Evolutionary conservation across 1,140 invertebrate genomes (phyloP), one percentile per base, ranked within the genome.

Genomic region (Scaptomyza pallida): DNA sequence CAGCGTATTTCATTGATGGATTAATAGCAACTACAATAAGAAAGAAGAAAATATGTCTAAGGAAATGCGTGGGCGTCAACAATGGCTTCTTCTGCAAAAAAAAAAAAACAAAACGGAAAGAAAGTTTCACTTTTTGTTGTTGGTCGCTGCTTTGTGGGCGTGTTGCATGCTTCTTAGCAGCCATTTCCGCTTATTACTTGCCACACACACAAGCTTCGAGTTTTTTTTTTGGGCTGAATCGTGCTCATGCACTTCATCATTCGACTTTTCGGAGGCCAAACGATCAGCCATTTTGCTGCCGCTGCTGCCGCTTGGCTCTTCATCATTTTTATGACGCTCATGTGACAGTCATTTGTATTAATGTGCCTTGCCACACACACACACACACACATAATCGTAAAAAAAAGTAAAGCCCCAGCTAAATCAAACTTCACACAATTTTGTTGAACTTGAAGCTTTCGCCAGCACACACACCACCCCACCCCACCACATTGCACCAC

Each of bases 301-400:
- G 55, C 30, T 41, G 19, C 23, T 47, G 41, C 35, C 50, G 35
- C 40, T 56, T 47, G 75, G 44, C 77, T 80, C 78, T 80, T 75
- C 78, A 80, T 80, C 78, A 80, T 80, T 80, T 80, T 80, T 80
- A 80, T 80, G 76, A 79, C 76, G 78, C 78, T 80, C 78, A 80
- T 80, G 78, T 80, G 78, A 80, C 78, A 80, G 76, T 79, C 78
- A 78, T 79, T 80, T 79, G 78, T 80, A 80, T 79, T 75, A 80
- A 80, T 80, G 78, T 80, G 72, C 78, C 78, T 64, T 62, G 55
- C 61, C 72, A 75, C 60, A 71, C 35, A 50, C 54, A 45, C 33
- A 41, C 26, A 45, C 54, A 44, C 54, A 50, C 65, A 63, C 48
- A 62, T 12, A 52, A 63, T 69, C 63, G 69, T 78, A 78, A 74